Percentiles rank a stretch among this genome's conserved stretches.
Evolutionary conservation across 2,888 invertebrate genomes (phyloP).

Genomic region (Parnassius apollo): DNA sequence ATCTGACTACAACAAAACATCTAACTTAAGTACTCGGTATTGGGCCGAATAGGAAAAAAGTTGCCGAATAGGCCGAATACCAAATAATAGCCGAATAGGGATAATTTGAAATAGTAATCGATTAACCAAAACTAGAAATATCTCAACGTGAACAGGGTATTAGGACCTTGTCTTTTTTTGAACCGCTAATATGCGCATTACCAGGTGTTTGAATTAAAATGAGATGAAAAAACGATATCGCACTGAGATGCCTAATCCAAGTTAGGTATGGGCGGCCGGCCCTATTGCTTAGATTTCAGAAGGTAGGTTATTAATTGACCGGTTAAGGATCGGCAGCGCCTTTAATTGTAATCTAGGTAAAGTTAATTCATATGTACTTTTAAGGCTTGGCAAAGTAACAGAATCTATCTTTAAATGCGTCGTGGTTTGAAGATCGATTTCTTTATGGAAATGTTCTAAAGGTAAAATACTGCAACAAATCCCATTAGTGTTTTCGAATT

Average conservation of each 20-base stretch:
- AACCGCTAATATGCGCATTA: background rate
- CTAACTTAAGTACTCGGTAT: no score
- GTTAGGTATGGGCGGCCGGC: background rate
- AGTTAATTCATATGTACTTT: slow-evolving; percentile 18
- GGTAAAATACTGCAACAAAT: no score
- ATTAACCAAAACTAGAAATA: background rate
- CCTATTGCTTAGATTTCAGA: slow-evolving; percentile 15
- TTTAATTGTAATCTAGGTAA: slow-evolving; percentile 21
- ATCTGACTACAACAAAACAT: no score
- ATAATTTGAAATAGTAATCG: background rate
- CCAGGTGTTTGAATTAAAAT: slow-evolving; percentile 21
- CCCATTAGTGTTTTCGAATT: no score
- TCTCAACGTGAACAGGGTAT: background rate
- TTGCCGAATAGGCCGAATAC: no score
- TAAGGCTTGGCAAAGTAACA: background rate
- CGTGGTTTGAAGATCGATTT: no score
- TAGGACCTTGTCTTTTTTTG: slow-evolving; percentile 11
- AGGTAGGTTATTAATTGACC: slow-evolving; percentile 25
- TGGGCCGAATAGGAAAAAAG: no score
- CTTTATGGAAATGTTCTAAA: no score
- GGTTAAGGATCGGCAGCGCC: slow-evolving; percentile 24
- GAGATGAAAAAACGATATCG: slow-evolving; percentile 11
- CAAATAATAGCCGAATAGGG: background rate
- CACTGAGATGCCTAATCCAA: slow-evolving; percentile 13
- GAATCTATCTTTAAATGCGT: no score